These are phyloP conservation scores for Hoplostethus mediterraneus DNA, from an alignment of 2,797 vertebrate genomes.

Conservation along the genomic window DNA sequence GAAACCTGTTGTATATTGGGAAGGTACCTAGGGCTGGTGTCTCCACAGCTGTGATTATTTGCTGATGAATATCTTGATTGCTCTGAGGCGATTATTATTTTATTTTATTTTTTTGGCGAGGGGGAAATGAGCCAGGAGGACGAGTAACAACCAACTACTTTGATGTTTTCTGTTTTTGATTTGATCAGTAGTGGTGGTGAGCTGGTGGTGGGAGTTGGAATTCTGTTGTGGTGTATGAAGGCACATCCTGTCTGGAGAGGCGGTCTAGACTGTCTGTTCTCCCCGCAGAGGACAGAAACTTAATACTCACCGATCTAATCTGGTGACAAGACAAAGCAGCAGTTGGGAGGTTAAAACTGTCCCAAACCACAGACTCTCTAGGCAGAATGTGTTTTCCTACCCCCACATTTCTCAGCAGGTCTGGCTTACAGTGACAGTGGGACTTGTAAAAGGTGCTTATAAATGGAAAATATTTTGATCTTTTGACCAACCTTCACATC, in stretches of 20 bases:
- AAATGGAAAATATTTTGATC: conserved; percentile 14
- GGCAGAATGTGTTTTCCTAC: conserved; percentile 59
- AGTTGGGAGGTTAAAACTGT: not conserved
- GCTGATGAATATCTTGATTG: conserved; percentile 55
- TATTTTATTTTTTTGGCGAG: conserved; percentile 10
- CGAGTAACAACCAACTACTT: conserved; percentile 28
- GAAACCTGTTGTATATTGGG: conserved; percentile 23
- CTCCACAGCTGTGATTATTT: conserved; percentile 60
- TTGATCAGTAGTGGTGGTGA: conserved; percentile 59
- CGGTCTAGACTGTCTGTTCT: conserved; percentile 19
- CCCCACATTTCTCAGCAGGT: conserved; percentile 46
- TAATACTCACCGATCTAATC: conserved; percentile 10
- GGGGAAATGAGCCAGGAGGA: conserved; percentile 7
- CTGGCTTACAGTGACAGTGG: conserved; percentile 72
- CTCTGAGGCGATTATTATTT: conserved; percentile 46
- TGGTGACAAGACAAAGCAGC: conserved; percentile 18
- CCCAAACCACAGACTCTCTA: conserved; percentile 33
- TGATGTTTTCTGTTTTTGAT: conserved; percentile 58
- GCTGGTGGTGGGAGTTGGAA: conserved; percentile 49
- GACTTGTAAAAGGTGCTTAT: not conserved
- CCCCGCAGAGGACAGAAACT: not conserved
- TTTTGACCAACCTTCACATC: not conserved
- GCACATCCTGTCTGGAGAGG: conserved; percentile 65
- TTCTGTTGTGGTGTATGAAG: conserved; percentile 45
- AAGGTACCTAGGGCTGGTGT: conserved; percentile 20